Percentiles rank a stretch among this genome's conserved stretches.
These are phyloP conservation scores for Odobenus rosmarus DNA, from an alignment of 2,113 vertebrate genomes.

Conservation along the genomic window DNA sequence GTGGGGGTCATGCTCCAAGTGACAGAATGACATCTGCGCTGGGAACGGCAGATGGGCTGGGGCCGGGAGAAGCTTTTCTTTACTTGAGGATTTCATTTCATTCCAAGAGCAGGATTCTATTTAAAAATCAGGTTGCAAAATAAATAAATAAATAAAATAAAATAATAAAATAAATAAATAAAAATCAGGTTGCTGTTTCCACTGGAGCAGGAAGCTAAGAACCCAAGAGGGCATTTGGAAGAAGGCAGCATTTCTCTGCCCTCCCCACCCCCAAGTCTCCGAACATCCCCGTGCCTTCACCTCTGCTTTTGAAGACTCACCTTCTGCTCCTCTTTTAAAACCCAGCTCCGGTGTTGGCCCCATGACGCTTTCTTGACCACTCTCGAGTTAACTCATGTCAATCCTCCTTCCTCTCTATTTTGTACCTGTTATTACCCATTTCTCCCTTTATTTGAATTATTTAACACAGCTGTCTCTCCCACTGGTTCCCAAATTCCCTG, in stretches of 20 bases:
- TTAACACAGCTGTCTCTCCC: background rate
- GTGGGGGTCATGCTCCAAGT: accelerated
- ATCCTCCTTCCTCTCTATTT: background rate
- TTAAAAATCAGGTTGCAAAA: background rate
- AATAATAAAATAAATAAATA: too few species aligned
- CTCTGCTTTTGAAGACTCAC: background rate
- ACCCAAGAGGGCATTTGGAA: too few species aligned
- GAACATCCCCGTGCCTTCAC: background rate
- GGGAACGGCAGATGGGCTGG: background rate
- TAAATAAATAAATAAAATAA: too few species aligned
- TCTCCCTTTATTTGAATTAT: background rate
- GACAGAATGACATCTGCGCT: accelerated
- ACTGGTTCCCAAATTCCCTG: background rate
- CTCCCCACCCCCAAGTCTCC: too few species aligned
- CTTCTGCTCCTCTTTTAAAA: background rate
- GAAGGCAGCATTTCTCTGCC: too few species aligned
- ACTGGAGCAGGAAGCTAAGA: background rate
- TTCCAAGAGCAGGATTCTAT: background rate
- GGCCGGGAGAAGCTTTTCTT: background rate
- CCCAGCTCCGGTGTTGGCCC: background rate
- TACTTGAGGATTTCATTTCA: background rate
- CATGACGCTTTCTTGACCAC: background rate
- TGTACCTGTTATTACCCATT: background rate
- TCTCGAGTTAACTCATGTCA: background rate
- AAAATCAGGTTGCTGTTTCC: background rate